Conservation (phyloP, 2,113 vertebrate genomes). For the Perognathus longimembris region DNA sequence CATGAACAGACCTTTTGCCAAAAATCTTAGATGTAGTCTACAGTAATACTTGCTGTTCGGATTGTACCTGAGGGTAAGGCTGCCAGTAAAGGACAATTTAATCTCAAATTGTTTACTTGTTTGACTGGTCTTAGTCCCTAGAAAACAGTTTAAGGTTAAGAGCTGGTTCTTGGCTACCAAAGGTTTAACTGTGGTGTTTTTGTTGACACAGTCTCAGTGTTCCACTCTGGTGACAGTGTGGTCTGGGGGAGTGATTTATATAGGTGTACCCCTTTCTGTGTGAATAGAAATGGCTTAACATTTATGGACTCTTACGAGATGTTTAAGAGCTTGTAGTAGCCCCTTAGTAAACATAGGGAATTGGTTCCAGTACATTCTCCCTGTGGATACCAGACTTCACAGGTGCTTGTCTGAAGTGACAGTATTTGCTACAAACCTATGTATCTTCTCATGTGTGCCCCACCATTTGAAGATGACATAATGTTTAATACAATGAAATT, state of each 20-base stretch:
- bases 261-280: not conserved
- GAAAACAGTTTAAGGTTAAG: not conserved
- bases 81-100: not conserved
- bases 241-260: not conserved
- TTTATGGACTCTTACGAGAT: not conserved
- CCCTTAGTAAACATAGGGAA: too few relatives aligned
- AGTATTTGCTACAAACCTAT: not conserved
- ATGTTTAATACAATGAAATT: not conserved
- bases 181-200: too few relatives aligned
- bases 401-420: not conserved
- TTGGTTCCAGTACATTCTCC: not conserved
- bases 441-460: not conserved
- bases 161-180: not conserved
- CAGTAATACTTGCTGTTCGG: not conserved
- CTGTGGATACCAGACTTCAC: not conserved
- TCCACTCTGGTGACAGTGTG: not conserved
- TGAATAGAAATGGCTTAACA: not conserved
- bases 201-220: not conserved
- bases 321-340: slow-evolving; percentile 23
- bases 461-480: not conserved
- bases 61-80: not conserved
- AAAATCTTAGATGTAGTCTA: not conserved
- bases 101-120: slow-evolving; percentile 13
- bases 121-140: not conserved
- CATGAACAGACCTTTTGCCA: not conserved